Base-by-base conservation (phyloP, 2,888 invertebrate genomes). In the Ectropis crepuscularia region DNA sequence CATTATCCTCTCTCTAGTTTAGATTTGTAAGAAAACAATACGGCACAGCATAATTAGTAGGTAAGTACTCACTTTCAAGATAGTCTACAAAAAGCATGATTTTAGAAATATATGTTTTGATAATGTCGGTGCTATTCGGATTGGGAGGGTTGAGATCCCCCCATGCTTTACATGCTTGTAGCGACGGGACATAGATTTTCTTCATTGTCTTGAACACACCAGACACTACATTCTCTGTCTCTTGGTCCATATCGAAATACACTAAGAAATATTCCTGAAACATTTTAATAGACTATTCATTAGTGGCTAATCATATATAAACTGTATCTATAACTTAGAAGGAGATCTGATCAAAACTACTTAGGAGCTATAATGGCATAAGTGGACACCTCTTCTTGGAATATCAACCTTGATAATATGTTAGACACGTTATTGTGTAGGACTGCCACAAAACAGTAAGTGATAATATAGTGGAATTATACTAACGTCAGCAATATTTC, bases 401-500 rank as follows among this genome's bases (percentile, higher is more conserved):
- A 28, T 28, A 28, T 28, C 16, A 28, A 28, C 16, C 16, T 28
- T 28, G 4, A 28, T n/a, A 28, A 28, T 28, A 4, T 28, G 1
- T 28, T 28, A n/a, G n/a, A n/a, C 16, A 4, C 4, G 1, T 28
- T 28, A 28, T 28, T 28, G 16, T 28, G 4, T 28, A 28, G 4
- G 16, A 28, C 16, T 28, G 16, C 1, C 4, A 28, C 16, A 28
- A 28, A 28, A 28, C 16, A 28, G 16, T 4, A 28, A 28, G 16
- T 28, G 7, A 39, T 41, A 6, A 41, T 10, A 5, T 41, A 12
- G 36, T 16, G 41, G 9, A 48, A 48, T 12, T 10, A 37, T 43
- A 78, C 91, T 90, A 85, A 95, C 95, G 69, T 96, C 96, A 38
- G 93, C 91, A 11, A 97, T 92, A 73, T 95, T 95, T 77, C 94